These are phyloP conservation scores for Drosophila sturtevanti DNA, from an alignment of 1,140 invertebrate species.

Conservation along the genomic window DNA sequence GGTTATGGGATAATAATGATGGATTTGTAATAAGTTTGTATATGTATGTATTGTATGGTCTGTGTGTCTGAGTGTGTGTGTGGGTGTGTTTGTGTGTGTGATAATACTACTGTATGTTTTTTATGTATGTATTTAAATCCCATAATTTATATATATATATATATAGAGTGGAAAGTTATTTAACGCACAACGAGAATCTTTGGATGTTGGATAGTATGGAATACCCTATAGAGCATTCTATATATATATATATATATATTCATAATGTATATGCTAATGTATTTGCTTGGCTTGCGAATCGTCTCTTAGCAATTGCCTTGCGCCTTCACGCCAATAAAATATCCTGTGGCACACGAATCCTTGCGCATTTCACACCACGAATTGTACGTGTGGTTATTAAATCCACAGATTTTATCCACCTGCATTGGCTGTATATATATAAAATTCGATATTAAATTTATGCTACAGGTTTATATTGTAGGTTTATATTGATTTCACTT, in stretches of 20 bases:
- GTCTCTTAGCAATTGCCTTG: constrained; percentile 84
- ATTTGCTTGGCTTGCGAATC: constrained; percentile 24
- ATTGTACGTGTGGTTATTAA: constrained; percentile 91
- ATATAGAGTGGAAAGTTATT: constrained; percentile 37
- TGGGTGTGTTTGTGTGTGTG: constrained; percentile 3
- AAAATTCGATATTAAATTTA: constrained; percentile 1
- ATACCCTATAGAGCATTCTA: constrained; percentile 30
- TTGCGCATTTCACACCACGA: constrained; percentile 95
- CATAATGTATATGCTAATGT: constrained; percentile 19
- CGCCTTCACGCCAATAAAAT: constrained; percentile 90
- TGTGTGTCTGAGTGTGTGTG: constrained; percentile 19
- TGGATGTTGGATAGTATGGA: constrained; percentile 66
- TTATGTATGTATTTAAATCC: constrained; percentile 27
- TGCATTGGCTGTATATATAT: constrained; percentile 28
- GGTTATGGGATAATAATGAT: constrained; percentile 50
- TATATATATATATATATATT: constrained; percentile 32
- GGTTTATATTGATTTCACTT: constrained; percentile 6
- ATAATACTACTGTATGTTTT: constrained; percentile 60
- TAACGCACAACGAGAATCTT: constrained; percentile 75
- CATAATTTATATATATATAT: constrained; percentile 24
- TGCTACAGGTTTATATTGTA: background rate
- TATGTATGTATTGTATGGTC: background rate
- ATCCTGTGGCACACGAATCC: constrained; percentile 91
- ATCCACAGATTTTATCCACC: constrained; percentile 87
- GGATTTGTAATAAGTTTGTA: constrained; percentile 28